A percentile compares a stretch with the other conserved stretches of the same genome.
phyloP scores from a whole-genome alignment of 2,888 invertebrate species.

The Chaetoderma sp. region DNA sequence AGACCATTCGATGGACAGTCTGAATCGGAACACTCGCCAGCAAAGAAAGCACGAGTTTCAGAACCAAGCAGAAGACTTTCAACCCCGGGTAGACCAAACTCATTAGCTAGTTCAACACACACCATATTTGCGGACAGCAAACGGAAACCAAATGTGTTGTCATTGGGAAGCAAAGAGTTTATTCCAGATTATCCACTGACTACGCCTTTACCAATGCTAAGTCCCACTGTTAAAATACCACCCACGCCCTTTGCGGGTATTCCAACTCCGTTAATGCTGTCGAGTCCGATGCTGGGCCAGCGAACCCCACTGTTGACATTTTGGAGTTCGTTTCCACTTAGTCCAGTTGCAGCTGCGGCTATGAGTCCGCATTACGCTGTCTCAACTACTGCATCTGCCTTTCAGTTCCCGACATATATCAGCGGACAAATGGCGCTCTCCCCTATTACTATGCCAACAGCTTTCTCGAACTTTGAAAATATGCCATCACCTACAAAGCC shows the following conservation, averaged over 20 bases:
- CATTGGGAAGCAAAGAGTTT: no score
- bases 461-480: constrained; percentile 19
- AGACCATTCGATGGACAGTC: no score
- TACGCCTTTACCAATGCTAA: constrained; percentile 46
- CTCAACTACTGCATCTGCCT: constrained; percentile 49
- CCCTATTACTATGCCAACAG: constrained; percentile 47
- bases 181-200: no score
- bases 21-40: no score
- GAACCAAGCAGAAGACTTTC: no score
- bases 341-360: constrained; percentile 39
- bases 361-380: constrained; percentile 57
- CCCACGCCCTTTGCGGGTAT: constrained; percentile 32
- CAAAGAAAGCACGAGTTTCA: no score
- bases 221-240: constrained; percentile 46
- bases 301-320: constrained; percentile 66
- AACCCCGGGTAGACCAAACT: neutral
- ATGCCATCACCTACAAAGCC: neutral
- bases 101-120: neutral
- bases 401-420: constrained; percentile 58
- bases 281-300: constrained; percentile 52
- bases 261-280: constrained; percentile 55
- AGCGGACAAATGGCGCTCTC: constrained; percentile 44
- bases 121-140: neutral
- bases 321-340: constrained; percentile 69
- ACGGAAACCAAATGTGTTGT: neutral